Percentiles rank a stretch among this genome's conserved stretches.
Evolutionary conservation across 23 tunicate genomes (phyloP).

Genomic region (Corella eumyota): DNA sequence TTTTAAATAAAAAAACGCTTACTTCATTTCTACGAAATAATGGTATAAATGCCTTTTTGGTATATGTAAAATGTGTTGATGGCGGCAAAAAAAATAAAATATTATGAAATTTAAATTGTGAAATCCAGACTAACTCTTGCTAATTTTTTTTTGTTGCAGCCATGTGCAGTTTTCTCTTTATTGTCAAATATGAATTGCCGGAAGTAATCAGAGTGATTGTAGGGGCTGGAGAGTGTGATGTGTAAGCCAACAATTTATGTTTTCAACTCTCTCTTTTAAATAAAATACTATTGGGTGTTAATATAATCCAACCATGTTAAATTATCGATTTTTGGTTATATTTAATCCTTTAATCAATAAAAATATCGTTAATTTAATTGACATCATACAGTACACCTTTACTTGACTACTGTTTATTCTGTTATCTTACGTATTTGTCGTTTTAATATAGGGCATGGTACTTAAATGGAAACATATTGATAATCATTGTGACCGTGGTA

Average conservation of each 20-base stretch:
- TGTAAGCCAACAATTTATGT: slow-evolving; percentile 6
- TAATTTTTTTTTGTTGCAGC: slow-evolving; percentile 38
- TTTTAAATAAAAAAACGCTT: not conserved
- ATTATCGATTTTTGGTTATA: not conserved
- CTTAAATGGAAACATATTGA: slow-evolving; percentile 66
- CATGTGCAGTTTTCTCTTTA: slow-evolving; percentile 92
- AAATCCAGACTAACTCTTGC: too few species aligned
- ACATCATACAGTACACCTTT: too few species aligned
- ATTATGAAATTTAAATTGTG: too few species aligned
- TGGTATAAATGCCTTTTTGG: too few species aligned
- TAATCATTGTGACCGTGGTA: slow-evolving; percentile 62
- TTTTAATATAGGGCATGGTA: slow-evolving; percentile 49
- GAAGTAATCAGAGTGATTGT: slow-evolving; percentile 62
- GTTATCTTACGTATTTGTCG: too few species aligned
- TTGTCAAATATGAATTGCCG: slow-evolving; percentile 90
- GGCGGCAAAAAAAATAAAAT: not conserved
- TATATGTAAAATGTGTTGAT: too few species aligned
- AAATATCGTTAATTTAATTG: too few species aligned
- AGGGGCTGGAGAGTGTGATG: slow-evolving; percentile 33
- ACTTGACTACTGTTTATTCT: too few species aligned
- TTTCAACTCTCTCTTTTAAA: too few species aligned
- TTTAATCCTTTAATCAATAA: too few species aligned
- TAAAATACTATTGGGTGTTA: too few species aligned
- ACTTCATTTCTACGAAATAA: not conserved
- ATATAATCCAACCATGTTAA: not conserved